Base-by-base conservation (phyloP, 2,113 vertebrate species). In the Pogona vitticeps region DNA sequence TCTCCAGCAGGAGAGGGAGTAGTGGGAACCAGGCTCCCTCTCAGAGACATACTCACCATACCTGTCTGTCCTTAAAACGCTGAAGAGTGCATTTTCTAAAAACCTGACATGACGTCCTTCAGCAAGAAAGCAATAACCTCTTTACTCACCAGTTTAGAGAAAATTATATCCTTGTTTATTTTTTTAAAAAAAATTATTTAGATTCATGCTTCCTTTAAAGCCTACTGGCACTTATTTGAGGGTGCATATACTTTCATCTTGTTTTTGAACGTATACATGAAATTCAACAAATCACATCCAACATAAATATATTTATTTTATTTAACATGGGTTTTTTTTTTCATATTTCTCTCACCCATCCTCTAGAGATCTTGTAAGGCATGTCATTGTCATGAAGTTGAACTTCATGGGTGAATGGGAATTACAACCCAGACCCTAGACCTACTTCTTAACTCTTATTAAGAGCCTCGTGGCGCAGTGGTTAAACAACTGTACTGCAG, bases 61-160 rank as follows among this genome's bases (percentile, higher is more conserved):
- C 80, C 88, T 92, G 88, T 91, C 91, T 92, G 83, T 76, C 89
- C 84, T 91, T 86, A 88, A 86, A 87, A 92, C 61, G 67, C 15
- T 5, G 0, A 86, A 0, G 9, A 56, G 59, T 86, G 0, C 33
- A 36, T 31, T 40, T 85, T 88, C 80, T 52, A 75, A 76, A 82
- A 46, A 76, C 68, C 9, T 7, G 0, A 20, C 84, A 40, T 28
- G 67, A 86, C 33, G 76, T 82, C 58, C 76, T 85, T 91, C 56
- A 40, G 75, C 79, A 21, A 1, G 40, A 23, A 77, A 88, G 28
- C 33, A 58, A 63, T 72, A 33, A 23, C 59, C 73, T 8, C 56
- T 52, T 65, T 59, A 78, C 65, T 76, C 52, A n/a, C 65, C 36
- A 23, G 61, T 61, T 73, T 65, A 12, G 2, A 42, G 36, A 21